phyloP scores from a whole-genome alignment of 2,113 vertebrate species.

The Pelobates fuscus region DNA sequence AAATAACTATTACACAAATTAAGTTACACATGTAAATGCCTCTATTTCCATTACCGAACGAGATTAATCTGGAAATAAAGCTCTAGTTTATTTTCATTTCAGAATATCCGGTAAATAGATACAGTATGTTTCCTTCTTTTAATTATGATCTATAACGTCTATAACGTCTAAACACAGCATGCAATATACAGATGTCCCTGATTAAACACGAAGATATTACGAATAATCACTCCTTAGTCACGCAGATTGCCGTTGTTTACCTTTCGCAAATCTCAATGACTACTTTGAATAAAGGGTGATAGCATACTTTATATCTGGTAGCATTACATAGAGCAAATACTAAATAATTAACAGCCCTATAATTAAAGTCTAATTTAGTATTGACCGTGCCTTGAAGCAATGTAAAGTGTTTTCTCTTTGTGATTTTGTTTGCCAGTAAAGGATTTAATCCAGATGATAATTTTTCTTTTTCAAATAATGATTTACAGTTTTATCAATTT shows the following conservation, averaged over 20 bases:
- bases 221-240: too few species aligned
- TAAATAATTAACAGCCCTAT: conserved; percentile 77
- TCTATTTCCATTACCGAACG: conserved; percentile 48
- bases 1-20: conserved; percentile 54
- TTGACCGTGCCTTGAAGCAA: conserved; percentile 69
- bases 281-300: too few species aligned
- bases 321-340: conserved; percentile 51
- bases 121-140: background rate
- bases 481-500: too few species aligned
- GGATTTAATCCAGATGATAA: background rate
- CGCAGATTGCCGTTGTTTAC: too few species aligned
- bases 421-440: background rate
- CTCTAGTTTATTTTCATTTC: background rate
- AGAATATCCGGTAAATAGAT: background rate
- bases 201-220: background rate
- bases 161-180: background rate
- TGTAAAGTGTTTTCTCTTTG: conserved; percentile 40
- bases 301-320: too few species aligned
- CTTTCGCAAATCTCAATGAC: too few species aligned
- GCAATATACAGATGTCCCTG: background rate
- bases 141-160: background rate
- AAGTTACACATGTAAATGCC: conserved; percentile 57
- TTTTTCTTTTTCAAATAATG: background rate
- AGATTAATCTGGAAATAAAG: background rate
- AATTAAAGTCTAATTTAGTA: conserved; percentile 75